Base-by-base conservation (phyloP, 2,113 vertebrate species). In the Meles meles region DNA sequence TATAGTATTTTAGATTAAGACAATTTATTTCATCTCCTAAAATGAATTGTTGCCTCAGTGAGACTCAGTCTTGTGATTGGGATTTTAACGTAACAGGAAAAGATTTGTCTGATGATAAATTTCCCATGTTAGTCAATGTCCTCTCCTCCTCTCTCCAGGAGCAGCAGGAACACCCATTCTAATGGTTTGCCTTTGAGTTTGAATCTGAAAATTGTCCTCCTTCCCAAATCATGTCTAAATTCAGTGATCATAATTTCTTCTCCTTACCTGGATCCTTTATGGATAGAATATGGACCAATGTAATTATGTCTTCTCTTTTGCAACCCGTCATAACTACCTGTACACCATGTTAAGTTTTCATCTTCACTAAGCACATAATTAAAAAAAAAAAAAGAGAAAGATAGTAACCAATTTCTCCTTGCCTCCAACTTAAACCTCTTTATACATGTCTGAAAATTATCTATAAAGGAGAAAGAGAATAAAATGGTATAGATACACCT, bases 1-100 rank as follows among this genome's bases (percentile, higher is more conserved):
- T 97, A 0, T n/a, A 93, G 76, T 94, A 82, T 21, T 74, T 71
- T 94, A 61, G 37, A 44, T 71, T 74, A 92, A 89, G 42, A 74
- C 61, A 87, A 79, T 92, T 96, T 97, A 94, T 84, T 31, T 87
- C 83, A 18, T 72, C 13, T 71, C 79, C 69, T 98, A n/a, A 96
- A 95, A 96, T 59, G 85, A 97, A 3, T 0, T n/a, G 5, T 49
- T 47, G 21, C 59, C 74, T 88, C 49, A 39, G 1, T 10, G 14
- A 93, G 96, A 98, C 90, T 97, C 59, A 96, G 72, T 34, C 63
- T 94, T 86, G 63, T 94, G 97, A 98, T 63, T 97, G 67, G 8
- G 25, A 94, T 93, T 88, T 97, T 95, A 91, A 80, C 59, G 42
- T 80, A 93, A 90, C 31, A 88, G 80, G 76, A 98, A 97, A 52